phyloP scores from a whole-genome alignment of 1,140 invertebrate species.

The Euura saliciscinereae region DNA sequence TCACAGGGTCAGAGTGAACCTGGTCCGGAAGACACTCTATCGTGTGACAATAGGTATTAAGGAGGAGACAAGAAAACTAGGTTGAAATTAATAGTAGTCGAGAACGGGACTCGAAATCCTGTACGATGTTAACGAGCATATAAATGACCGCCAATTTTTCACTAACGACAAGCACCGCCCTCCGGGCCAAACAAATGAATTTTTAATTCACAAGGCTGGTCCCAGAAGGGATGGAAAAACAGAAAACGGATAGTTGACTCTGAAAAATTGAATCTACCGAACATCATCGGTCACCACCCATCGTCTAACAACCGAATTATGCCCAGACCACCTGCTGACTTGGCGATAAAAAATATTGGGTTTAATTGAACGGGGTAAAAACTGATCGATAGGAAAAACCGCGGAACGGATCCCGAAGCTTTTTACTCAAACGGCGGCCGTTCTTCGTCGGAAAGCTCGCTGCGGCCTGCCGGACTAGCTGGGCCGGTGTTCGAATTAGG shows the following conservation, averaged over 20 bases:
- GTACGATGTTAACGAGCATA: slow-evolving; percentile 38
- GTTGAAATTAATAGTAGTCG: slow-evolving; percentile 35
- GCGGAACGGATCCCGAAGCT: too few species aligned
- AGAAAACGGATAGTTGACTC: not conserved
- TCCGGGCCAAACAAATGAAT: slow-evolving; percentile 16
- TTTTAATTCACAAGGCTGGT: slow-evolving; percentile 15
- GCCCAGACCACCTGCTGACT: too few species aligned
- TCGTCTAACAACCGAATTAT: too few species aligned
- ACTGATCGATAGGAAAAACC: too few species aligned
- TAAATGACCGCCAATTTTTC: slow-evolving; percentile 41
- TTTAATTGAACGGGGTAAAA: too few species aligned
- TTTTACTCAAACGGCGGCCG: too few species aligned
- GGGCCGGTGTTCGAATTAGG: slow-evolving; percentile 1
- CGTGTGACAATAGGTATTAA: not conserved
- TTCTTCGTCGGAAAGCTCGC: too few species aligned
- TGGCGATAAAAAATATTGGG: too few species aligned
- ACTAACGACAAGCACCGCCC: slow-evolving; percentile 22
- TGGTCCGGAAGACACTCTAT: not conserved
- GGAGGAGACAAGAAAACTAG: slow-evolving; percentile 27
- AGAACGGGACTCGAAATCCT: slow-evolving; percentile 27
- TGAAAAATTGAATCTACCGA: not conserved
- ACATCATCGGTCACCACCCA: slow-evolving; percentile 2
- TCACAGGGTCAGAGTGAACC: too few species aligned
- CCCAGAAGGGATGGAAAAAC: not conserved
- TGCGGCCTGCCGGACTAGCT: too few species aligned